phyloP scores from a whole-genome alignment of 2,888 invertebrate genomes.

The Acleris emargana region DNA sequence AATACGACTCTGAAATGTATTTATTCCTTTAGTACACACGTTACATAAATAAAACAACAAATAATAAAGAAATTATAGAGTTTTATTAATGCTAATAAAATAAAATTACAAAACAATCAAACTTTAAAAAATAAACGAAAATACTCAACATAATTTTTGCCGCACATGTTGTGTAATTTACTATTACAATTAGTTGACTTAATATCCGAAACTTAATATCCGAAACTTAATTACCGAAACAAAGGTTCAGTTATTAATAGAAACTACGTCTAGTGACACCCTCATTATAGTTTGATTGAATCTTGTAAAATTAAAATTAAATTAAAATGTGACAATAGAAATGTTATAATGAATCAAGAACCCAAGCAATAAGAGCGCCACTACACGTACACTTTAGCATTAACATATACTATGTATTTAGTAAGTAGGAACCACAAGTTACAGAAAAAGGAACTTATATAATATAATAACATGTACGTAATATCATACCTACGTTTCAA shows the following conservation, averaged over 20 bases:
- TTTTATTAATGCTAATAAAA: not conserved
- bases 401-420: constrained; percentile 1
- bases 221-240: not conserved
- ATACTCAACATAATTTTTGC: too few relatives aligned
- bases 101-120: too few relatives aligned
- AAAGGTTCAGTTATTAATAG: not conserved
- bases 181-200: too few relatives aligned
- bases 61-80: constrained; percentile 4
- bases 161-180: too few relatives aligned
- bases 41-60: not conserved
- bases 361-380: not conserved
- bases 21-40: constrained; percentile 2
- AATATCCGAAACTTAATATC: too few relatives aligned
- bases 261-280: not conserved
- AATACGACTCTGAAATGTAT: constrained; percentile 4
- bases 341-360: not conserved
- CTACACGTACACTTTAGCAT: not conserved
- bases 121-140: too few relatives aligned
- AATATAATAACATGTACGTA: not conserved
- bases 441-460: not conserved
- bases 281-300: not conserved
- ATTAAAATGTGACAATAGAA: not conserved
- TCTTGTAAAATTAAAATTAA: not conserved
- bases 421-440: not conserved
- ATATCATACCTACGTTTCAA: not conserved